Evolutionary conservation across 2,113 vertebrate species (phyloP).

Genomic region (Oncorhynchus kisutch): DNA sequence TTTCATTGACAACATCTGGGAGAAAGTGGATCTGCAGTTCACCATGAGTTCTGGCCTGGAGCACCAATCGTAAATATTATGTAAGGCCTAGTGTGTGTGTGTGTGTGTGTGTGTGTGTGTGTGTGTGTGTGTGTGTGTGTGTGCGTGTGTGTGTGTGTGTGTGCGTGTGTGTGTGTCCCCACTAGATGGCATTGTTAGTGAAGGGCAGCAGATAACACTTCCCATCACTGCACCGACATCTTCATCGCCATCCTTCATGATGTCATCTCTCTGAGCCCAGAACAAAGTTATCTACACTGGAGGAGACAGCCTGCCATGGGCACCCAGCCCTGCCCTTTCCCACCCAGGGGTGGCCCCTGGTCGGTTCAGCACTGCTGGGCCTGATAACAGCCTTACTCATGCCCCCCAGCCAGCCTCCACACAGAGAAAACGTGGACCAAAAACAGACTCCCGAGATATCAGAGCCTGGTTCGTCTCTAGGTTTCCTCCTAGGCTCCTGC

Average conservation of each 20-base stretch:
- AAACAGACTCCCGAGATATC: not conserved
- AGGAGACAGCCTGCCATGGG: conserved; percentile 40
- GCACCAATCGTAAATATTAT: not conserved
- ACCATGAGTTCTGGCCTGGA: no score
- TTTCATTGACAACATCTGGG: conserved; percentile 23
- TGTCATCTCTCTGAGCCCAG: conserved; percentile 62
- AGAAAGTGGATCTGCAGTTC: no score
- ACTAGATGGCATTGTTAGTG: conserved; percentile 41
- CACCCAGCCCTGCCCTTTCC: conserved; percentile 40
- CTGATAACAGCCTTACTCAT: conserved; percentile 48
- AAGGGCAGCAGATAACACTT: conserved; percentile 56
- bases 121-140: conserved; percentile 19
- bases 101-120: conserved; percentile 4
- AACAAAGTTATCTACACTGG: conserved; percentile 69
- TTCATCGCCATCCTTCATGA: conserved; percentile 65
- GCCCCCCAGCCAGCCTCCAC: not conserved
- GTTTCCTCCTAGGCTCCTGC: no score
- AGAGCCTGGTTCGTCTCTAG: no score
- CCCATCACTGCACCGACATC: conserved; percentile 52
- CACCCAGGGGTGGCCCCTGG: conserved; percentile 50
- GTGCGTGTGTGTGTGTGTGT: conserved; percentile 7
- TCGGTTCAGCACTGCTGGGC: conserved; percentile 18
- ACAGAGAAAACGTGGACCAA: conserved; percentile 27
- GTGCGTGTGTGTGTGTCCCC: conserved; percentile 18
- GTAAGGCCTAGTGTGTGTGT: not conserved